These are phyloP conservation scores for Priocnemis perturbator DNA, from an alignment of 2,888 invertebrate genomes.

Conservation along the genomic window DNA sequence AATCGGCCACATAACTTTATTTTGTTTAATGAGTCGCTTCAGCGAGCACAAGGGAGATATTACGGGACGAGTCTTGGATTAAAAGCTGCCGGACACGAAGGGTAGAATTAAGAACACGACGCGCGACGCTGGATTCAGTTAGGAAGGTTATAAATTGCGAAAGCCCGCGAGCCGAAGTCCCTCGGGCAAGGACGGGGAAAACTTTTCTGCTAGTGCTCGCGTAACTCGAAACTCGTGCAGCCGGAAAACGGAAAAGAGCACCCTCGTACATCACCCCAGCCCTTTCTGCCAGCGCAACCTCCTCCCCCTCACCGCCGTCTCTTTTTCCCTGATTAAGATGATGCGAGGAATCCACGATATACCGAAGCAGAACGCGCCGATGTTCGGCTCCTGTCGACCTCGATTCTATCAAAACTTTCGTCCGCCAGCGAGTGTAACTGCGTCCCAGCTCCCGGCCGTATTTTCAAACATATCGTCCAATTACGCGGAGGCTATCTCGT, in stretches of 20 bases:
- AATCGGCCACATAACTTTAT: neutral
- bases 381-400: conserved; percentile 21
- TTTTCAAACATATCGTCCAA: too few relatives aligned
- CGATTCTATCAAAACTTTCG: conserved; percentile 22
- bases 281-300: conserved; percentile 12
- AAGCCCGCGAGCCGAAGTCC: conserved; percentile 63
- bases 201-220: conserved; percentile 68
- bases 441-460: too few relatives aligned
- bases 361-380: too few relatives aligned
- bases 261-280: conserved; percentile 64
- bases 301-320: conserved; percentile 24
- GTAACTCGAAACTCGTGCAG: conserved; percentile 70
- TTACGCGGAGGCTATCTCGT: too few relatives aligned
- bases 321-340: conserved; percentile 60
- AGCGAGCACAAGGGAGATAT: conserved; percentile 20
- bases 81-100: conserved; percentile 39
- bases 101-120: conserved; percentile 46
- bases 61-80: conserved; percentile 26
- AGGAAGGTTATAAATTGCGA: conserved; percentile 69
- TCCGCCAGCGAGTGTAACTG: too few relatives aligned
- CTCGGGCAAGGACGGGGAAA: conserved; percentile 61
- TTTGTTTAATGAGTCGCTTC: conserved; percentile 18
- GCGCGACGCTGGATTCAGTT: conserved; percentile 68
- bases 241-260: conserved; percentile 59
- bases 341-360: conserved; percentile 45